Conservation (phyloP, 2,113 vertebrate species). For the Ovis canadensis region DNA sequence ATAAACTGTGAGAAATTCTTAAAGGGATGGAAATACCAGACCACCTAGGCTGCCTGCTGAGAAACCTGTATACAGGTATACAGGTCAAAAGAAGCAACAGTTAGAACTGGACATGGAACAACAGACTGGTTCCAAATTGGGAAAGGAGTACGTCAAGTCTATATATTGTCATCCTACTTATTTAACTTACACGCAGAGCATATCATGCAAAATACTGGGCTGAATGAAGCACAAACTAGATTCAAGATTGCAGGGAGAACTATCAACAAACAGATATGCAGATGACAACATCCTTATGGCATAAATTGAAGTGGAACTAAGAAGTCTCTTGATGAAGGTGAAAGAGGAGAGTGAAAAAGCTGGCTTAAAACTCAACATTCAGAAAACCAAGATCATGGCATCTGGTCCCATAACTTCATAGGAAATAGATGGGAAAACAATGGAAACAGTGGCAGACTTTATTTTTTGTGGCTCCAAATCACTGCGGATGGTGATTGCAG, state of each 20-base stretch:
- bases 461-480: background rate
- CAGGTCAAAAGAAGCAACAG: background rate
- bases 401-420: too few relatives aligned
- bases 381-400: too few relatives aligned
- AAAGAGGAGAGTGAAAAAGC: too few relatives aligned
- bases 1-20: background rate
- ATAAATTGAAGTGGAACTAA: background rate
- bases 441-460: too few relatives aligned
- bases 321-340: too few relatives aligned
- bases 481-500: background rate
- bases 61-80: background rate
- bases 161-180: background rate
- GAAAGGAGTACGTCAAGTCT: background rate
- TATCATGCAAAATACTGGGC: background rate
- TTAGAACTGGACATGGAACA: background rate
- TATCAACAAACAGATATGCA: background rate
- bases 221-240: background rate
- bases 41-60: background rate
- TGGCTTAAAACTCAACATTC: too few relatives aligned
- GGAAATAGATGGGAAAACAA: too few relatives aligned
- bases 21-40: background rate
- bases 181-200: background rate
- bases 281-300: background rate
- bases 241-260: background rate
- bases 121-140: background rate